Conservation (phyloP, 2,113 vertebrate species). For the human region DNA sequence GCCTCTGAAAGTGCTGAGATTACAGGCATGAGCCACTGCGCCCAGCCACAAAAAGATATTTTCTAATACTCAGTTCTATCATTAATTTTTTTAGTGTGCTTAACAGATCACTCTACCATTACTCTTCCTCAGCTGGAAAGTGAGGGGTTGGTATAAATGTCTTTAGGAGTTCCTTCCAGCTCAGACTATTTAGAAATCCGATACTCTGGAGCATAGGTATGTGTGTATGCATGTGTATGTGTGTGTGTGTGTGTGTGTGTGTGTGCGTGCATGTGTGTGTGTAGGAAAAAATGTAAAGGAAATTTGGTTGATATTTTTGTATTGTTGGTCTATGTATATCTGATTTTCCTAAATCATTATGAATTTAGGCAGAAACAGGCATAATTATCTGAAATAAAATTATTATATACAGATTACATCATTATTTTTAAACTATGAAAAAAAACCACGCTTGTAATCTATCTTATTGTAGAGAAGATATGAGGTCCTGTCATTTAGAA, state of each 20-base stretch:
- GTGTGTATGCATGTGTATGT: too few relatives aligned
- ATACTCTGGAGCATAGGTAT: background rate
- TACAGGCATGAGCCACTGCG: too few relatives aligned
- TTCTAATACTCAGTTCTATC: background rate
- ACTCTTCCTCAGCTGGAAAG: background rate
- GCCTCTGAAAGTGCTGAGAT: too few relatives aligned
- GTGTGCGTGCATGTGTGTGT: background rate
- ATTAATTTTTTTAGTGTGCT: background rate
- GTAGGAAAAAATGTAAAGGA: background rate
- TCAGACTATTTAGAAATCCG: background rate
- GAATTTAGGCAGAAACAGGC: background rate
- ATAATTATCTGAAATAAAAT: background rate
- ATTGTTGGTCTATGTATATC: background rate
- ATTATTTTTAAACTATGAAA: background rate
- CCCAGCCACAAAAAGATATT: background rate
- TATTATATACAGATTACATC: background rate
- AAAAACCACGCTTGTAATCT: background rate
- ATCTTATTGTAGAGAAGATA: background rate
- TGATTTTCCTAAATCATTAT: background rate
- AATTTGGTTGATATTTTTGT: background rate
- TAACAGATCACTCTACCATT: background rate
- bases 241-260: background rate
- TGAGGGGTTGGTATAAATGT: background rate
- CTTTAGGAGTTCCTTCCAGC: background rate
- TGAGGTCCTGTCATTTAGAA: too few relatives aligned